Conservation (phyloP, 2,888 invertebrate genomes). For the Bunonema sp. region DNA sequence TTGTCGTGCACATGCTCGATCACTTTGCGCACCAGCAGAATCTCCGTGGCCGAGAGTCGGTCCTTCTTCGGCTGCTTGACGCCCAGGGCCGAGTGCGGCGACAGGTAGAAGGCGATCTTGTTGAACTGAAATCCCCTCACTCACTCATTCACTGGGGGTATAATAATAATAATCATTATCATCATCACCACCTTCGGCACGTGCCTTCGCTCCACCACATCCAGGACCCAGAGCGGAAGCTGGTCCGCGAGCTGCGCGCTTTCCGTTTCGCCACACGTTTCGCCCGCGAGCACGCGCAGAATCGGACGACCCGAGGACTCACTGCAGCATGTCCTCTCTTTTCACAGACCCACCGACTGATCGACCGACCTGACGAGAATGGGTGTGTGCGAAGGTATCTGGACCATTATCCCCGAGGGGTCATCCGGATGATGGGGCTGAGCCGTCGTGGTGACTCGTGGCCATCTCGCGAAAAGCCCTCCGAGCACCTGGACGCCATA, state of each 20-base stretch:
- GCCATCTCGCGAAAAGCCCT: constrained; percentile 85
- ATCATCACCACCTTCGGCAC: too few relatives aligned
- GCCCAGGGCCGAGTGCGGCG: constrained; percentile 70
- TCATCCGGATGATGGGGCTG: too few relatives aligned
- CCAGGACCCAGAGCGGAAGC: constrained; percentile 77
- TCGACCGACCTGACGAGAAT: constrained; percentile 67
- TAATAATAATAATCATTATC: too few relatives aligned
- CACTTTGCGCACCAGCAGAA: constrained; percentile 92
- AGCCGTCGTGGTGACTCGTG: constrained; percentile 35
- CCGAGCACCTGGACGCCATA: constrained; percentile 81
- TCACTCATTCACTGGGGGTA: too few relatives aligned
- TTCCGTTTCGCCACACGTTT: constrained; percentile 84
- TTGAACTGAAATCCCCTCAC: too few relatives aligned
- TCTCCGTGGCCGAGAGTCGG: constrained; percentile 90
- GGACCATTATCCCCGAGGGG: too few relatives aligned
- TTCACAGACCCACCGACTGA: too few relatives aligned
- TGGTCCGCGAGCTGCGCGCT: constrained; percentile 61
- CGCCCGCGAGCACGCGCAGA: constrained; percentile 71
- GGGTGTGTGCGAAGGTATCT: constrained; percentile 87
- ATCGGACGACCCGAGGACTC: constrained; percentile 87
- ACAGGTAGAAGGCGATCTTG: constrained; percentile 86
- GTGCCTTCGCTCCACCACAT: constrained; percentile 51
- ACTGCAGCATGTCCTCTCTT: constrained; percentile 50
- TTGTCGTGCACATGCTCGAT: constrained; percentile 96
- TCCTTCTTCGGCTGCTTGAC: constrained; percentile 69